phyloP scores from a whole-genome alignment of 2,888 invertebrate genomes.

The Drosophila nr. medialis region DNA sequence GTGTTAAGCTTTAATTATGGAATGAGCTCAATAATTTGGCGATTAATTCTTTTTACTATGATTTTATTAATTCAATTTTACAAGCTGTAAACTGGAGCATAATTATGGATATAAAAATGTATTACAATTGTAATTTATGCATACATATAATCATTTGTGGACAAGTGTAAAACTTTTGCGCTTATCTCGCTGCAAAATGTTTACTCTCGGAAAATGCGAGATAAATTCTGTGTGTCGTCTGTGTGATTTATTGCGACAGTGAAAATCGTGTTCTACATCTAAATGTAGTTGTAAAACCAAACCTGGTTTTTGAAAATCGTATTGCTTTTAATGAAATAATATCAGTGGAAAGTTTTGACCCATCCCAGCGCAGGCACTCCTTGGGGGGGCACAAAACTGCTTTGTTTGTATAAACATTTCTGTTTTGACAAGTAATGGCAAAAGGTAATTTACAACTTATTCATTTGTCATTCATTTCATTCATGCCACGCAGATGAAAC shows the following conservation, averaged over 20 bases:
- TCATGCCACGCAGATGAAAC: constrained; percentile 13
- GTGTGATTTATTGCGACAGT: neutral
- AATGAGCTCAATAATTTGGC: neutral
- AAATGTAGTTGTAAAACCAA: neutral
- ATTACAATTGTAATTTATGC: constrained; percentile 4
- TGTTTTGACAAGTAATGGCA: neutral
- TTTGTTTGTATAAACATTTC: neutral
- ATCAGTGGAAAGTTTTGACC: neutral
- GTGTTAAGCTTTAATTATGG: neutral
- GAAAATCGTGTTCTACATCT: neutral
- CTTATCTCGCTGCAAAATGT: neutral
- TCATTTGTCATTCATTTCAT: constrained; percentile 12
- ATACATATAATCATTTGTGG: constrained; percentile 11
- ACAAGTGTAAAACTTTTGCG: constrained; percentile 2
- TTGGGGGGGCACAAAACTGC: neutral
- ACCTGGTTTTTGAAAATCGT: neutral
- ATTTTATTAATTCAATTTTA: neutral
- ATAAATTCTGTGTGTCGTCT: neutral
- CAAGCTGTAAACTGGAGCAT: neutral
- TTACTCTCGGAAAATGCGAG: neutral
- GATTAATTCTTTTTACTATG: neutral
- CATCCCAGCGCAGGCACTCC: neutral
- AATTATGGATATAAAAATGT: neutral
- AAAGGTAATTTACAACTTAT: neutral
- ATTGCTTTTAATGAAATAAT: neutral